Base-by-base conservation (phyloP, 1,140 invertebrate genomes). In the Cydia splendana region DNA sequence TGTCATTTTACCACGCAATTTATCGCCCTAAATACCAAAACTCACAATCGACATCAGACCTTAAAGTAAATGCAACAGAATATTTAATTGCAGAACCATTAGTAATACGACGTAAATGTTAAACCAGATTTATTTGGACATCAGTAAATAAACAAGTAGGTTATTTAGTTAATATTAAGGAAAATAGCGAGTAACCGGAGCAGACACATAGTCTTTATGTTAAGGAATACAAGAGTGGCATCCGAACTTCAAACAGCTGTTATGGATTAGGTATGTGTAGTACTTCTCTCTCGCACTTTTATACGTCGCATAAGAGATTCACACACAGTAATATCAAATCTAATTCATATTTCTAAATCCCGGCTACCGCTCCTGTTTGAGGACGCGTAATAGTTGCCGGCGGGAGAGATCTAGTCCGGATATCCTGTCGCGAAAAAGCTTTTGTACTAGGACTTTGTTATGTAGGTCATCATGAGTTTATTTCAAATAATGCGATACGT, bases 141-240 rank as follows among this genome's bases (percentile, higher is more conserved):
- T 7, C 0, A 62, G 57, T 62, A 62, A 62, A 62, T 62, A 62
- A 62, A 10, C 57, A 10, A 62, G 7, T 62, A 20, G 20, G 57
- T 62, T 62, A 62, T 24, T 62, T 62, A 62, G 53, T 62, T 62
- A 62, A 20, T 20, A 62, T 62, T 20, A 62, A 20, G 53, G 18
- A 62, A 62, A 62, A 62, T 24, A 24, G 7, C 57, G 18, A 24
- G 18, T 10, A 24, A 62, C 0, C n/a, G n/a, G 51, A 18, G 51
- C 51, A 7, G 51, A 24, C 57, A 24, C 24, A 24, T 24, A 4
- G 57, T 62, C 57, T 62, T 20, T 24, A 20, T 62, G 57, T 62
- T 24, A 24, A n/a, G 20, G 57, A 62, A 24, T 24, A 62, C 53
- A 57, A 48, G 45, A 48, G 45, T 48, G 45, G 45, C 45, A 15